Base-by-base conservation (phyloP, 92 coral and sea anemone species). In the Phymanthus crucifer region DNA sequence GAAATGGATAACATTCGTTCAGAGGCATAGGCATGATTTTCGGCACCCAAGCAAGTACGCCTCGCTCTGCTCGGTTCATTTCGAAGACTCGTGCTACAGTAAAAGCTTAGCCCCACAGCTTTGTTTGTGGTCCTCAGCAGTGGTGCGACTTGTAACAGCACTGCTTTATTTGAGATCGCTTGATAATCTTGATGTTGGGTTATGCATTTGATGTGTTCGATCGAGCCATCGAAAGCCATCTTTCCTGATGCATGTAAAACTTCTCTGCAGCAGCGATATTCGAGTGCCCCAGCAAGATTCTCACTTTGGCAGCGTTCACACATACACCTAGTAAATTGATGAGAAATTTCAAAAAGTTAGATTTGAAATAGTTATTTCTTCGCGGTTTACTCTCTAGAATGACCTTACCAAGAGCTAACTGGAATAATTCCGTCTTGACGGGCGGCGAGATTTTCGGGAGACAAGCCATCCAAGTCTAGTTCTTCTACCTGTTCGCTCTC, bases 261-360 rank as follows among this genome's bases (percentile, higher is more conserved):
- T 40, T 88, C 92, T 48, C 74, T 13, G 57, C 92, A 91, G 70
- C 95, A 78, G 6, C 88, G 86, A 79, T 61, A 85, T 66, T 88
- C 93, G 40, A 84, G 1, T 0, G 90, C 76, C 14, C 94, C 87
- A 23, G 33, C 87, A 4, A 91, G 83, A 0, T 66, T 38, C 4
- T 83, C 79, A 1, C 61, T 43, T 9, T 36, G 52, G 27, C 94
- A 91, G 1, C 29, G 77, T 35, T 83, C 80, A 38, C 91, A 87
- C 18, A 37, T 72, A 32, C 90, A 91, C 95, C 95, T 83, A 43
- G 1, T n/a, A 16, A 7, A 43, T 16, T 16, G 50, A 43, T 43
- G 50, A 43, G 50, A 43, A 43, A 43, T 43, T n/a, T n/a, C n/a
- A n/a, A n/a, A n/a, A n/a, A n/a, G n/a, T n/a, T n/a, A n/a, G n/a